phyloP scores from a whole-genome alignment of 2,888 invertebrate species.

The Pogonocherus hispidulus region DNA sequence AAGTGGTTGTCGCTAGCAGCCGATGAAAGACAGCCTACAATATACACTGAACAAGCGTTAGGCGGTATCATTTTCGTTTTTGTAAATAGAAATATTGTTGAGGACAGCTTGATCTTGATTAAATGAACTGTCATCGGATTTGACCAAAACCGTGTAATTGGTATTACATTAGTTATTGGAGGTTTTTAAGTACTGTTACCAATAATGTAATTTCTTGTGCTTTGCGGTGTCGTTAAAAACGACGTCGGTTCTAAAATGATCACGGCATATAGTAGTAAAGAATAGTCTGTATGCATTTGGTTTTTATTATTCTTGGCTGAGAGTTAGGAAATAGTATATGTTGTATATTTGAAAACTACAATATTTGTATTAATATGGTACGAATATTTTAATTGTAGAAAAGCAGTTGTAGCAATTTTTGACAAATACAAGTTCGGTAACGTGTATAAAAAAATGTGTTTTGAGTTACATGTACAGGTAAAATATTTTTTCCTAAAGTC shows the following conservation, averaged over 20 bases:
- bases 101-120: constrained; percentile 17
- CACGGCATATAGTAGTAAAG: no score
- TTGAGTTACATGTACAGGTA: no score
- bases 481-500: no score
- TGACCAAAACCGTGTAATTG: neutral
- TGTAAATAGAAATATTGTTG: constrained; percentile 22
- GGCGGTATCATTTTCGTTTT: constrained; percentile 32
- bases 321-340: no score
- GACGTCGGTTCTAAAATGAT: neutral
- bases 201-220: neutral
- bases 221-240: neutral
- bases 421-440: no score
- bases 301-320: no score
- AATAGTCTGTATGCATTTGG: no score
- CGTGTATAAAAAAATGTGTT: no score
- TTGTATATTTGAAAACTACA: no score
- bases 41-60: constrained; percentile 37
- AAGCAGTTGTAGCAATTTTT: no score
- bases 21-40: constrained; percentile 38
- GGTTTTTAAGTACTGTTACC: neutral
- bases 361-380: no score
- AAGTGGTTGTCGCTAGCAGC: constrained; percentile 31
- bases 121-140: constrained; percentile 5
- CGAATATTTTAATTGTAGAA: no score
- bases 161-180: neutral